phyloP scores from a whole-genome alignment of 2,888 invertebrate species.

The Andrena praecox region DNA sequence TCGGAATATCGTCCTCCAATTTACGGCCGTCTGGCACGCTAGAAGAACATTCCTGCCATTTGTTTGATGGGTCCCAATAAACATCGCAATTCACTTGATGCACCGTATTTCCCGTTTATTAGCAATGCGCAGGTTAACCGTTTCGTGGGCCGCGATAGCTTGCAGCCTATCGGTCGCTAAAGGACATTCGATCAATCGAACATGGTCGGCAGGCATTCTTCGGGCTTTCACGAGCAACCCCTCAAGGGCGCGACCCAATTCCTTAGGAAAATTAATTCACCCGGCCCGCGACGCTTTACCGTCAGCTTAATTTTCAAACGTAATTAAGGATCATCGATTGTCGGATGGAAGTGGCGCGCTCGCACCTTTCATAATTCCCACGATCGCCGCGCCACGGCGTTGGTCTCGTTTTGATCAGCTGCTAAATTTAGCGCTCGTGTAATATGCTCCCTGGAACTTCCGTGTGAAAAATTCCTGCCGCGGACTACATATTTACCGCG shows the following conservation, averaged over 20 bases:
- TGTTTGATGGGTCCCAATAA: not conserved
- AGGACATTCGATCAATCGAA: slow-evolving; percentile 37
- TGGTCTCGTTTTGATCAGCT: slow-evolving; percentile 37
- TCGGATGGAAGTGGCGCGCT: slow-evolving; percentile 35
- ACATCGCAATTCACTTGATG: slow-evolving; percentile 5
- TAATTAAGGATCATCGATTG: slow-evolving; percentile 58
- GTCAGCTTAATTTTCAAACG: slow-evolving; percentile 54
- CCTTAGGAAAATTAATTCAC: slow-evolving; percentile 57
- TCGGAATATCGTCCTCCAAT: slow-evolving; percentile 6
- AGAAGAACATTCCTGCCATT: not conserved
- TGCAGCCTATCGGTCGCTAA: slow-evolving; percentile 1
- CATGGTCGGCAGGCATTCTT: slow-evolving; percentile 29
- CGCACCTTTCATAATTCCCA: slow-evolving; percentile 35
- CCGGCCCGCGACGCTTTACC: slow-evolving; percentile 22
- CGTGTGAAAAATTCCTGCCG: slow-evolving; percentile 17
- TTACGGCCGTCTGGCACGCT: slow-evolving; percentile 16
- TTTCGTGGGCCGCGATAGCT: not conserved
- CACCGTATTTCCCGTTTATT: not conserved
- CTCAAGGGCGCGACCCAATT: slow-evolving; percentile 59
- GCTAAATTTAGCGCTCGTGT: slow-evolving; percentile 42
- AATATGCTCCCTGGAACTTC: slow-evolving; percentile 31
- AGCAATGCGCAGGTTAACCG: not conserved
- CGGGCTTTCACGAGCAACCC: slow-evolving; percentile 38
- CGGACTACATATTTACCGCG: slow-evolving; percentile 10
- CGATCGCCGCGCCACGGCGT: slow-evolving; percentile 50